Evolutionary conservation across 2,113 vertebrate species (phyloP), one percentile per base, ranked within the genome.

Genomic region (Elaphurus davidianus): DNA sequence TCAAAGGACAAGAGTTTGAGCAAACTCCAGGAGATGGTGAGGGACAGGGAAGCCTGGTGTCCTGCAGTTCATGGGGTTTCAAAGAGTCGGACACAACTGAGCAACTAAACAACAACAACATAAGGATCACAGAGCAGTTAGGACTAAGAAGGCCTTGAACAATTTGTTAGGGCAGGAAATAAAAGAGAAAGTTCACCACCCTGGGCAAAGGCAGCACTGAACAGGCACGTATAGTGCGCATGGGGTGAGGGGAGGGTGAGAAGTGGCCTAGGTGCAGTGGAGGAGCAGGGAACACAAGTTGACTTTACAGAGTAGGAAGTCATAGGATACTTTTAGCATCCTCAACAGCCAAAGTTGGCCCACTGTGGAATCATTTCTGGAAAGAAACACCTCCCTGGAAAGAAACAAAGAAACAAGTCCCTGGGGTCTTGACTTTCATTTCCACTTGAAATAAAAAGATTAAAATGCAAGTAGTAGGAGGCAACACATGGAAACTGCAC

Each of bases 401-500:
- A 50, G 47, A 50, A 50, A 50, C 47, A 50, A 50, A 50, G 47
- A 50, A 50, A 50, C 47, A 50, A 50, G 30, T 50, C 43, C 47
- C 40, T 11, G 16, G 71, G 50, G 57, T 47, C 74, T 92, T 87
- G 43, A 62, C 9, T 94, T 97, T 92, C 40, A 84, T 76, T n/a
- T 40, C 50, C 3, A 78, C 30, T 91, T 82, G 23, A 91, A 89
- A 90, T 47, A 94, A 76, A 91, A 96, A 84, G 21, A 93, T 52
- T 81, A 52, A 94, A 93, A 92, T 60, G 36, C 27, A 90, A 33
- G 36, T 30, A 57, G 40, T 52, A 59, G 87, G 43, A 87, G 36
- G 25, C 2, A 17, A 78, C 36, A 25, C 5, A 7, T n/a, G 45
- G 59, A 88, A 91, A 76, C 25, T 55, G 23, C 2, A 5, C 1